Evolutionary conservation across 1,140 invertebrate species (phyloP).

Genomic region (Gerris buenoi): DNA sequence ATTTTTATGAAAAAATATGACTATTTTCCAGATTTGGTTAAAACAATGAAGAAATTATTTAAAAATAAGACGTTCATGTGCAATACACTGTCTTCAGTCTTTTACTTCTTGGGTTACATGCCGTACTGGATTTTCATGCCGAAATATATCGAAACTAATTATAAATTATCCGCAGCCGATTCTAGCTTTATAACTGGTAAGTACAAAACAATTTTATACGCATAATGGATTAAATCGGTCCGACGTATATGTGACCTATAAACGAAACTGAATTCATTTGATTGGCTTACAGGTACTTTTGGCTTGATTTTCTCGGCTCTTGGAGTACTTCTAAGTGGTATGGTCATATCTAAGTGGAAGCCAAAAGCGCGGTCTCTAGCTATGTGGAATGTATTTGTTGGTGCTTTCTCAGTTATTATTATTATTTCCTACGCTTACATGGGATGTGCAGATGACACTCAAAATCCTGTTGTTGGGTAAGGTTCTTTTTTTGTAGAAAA

Average conservation of each 20-base stretch:
- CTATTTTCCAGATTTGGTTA: conserved; percentile 33
- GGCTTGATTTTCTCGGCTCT: conserved; percentile 44
- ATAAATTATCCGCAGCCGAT: conserved; percentile 35
- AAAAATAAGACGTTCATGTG: conserved; percentile 42
- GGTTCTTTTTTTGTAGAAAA: no score
- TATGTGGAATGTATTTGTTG: conserved; percentile 39
- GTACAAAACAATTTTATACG: background rate
- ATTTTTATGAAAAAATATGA: no score
- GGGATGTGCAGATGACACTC: conserved; percentile 31
- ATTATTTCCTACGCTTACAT: conserved; percentile 42
- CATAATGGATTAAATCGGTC: no score
- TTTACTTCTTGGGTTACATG: conserved; percentile 29
- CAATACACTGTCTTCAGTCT: conserved; percentile 38
- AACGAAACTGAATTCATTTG: no score
- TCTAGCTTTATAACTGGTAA: conserved; percentile 26
- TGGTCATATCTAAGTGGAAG: conserved; percentile 41
- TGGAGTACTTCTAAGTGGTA: conserved; percentile 41
- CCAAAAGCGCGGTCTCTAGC: conserved; percentile 37
- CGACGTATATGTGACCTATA: no score
- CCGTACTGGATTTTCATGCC: conserved; percentile 29
- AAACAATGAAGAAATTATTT: conserved; percentile 38
- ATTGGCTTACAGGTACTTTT: conserved; percentile 28
- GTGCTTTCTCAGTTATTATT: conserved; percentile 32
- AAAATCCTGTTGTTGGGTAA: background rate
- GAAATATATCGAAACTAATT: conserved; percentile 37